phyloP scores from a whole-genome alignment of 2,888 invertebrate genomes.

The Dryobota labecula region DNA sequence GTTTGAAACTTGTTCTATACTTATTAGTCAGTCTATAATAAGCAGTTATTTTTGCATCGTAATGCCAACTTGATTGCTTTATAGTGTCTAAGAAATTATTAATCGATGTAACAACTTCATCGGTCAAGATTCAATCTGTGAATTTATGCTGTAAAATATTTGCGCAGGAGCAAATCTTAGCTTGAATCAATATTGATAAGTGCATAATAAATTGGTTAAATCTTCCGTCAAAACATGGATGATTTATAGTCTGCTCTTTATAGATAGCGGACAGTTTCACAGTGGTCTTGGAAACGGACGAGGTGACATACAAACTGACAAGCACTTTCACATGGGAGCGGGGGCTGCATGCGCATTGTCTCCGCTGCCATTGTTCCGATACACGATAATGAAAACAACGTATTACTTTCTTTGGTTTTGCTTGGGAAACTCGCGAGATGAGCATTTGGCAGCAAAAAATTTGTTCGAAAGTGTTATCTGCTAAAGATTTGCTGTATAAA shows the following conservation, averaged over 20 bases:
- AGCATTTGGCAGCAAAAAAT: conserved; percentile 61
- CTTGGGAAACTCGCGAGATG: conserved; percentile 69
- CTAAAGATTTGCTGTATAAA: conserved; percentile 40
- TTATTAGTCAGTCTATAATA: neutral
- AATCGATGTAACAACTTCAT: conserved; percentile 31
- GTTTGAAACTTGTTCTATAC: neutral
- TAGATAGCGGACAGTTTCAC: conserved; percentile 59
- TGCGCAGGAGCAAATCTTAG: conserved; percentile 43
- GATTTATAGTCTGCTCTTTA: conserved; percentile 56
- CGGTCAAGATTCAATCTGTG: conserved; percentile 48
- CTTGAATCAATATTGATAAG: conserved; percentile 52
- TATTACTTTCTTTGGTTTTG: conserved; percentile 75
- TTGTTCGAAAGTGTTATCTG: conserved; percentile 52
- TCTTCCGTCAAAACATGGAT: conserved; percentile 44
- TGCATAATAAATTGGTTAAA: conserved; percentile 36
- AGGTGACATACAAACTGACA: conserved; percentile 71
- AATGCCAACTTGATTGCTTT: conserved; percentile 11
- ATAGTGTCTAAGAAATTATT: conserved; percentile 42
- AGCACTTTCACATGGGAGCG: conserved; percentile 82
- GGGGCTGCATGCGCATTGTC: conserved; percentile 69
- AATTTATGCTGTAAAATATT: conserved; percentile 28
- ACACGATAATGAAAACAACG: conserved; percentile 71
- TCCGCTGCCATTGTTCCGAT: conserved; percentile 66
- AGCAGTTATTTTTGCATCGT: conserved; percentile 21
- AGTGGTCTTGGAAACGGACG: conserved; percentile 62